These are phyloP conservation scores for Bilobella aurantiaca DNA, from an alignment of 1,140 invertebrate genomes.

Conservation along the genomic window DNA sequence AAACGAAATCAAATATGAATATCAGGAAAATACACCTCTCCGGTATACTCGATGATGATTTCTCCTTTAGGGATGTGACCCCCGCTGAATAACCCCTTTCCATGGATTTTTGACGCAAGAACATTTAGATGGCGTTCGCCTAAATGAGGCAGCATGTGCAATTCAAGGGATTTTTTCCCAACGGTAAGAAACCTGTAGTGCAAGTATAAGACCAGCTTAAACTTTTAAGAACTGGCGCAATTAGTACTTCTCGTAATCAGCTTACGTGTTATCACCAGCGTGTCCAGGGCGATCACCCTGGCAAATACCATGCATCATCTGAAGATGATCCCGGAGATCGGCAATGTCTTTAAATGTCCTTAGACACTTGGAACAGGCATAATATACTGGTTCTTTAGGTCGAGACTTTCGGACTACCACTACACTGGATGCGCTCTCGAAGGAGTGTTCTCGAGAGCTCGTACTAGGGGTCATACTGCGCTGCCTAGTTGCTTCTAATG, in stretches of 20 bases:
- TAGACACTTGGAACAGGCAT: background rate
- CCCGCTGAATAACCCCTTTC: conserved; percentile 82
- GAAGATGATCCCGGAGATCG: background rate
- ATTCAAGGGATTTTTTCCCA: background rate
- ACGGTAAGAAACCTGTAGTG: background rate
- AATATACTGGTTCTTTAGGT: background rate
- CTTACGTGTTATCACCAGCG: background rate
- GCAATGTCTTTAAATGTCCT: background rate
- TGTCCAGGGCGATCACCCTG: background rate
- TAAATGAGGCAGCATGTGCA: background rate
- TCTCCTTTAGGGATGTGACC: conserved; percentile 87
- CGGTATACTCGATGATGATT: conserved; percentile 95
- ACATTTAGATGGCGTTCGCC: conserved; percentile 9
- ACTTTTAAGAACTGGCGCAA: no score
- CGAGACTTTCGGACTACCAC: no score
- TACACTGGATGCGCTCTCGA: no score
- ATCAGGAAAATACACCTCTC: conserved; percentile 56
- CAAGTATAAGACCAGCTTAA: no score
- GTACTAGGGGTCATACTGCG: no score
- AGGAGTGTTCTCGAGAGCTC: no score
- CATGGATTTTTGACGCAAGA: conserved; percentile 47
- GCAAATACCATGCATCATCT: background rate
- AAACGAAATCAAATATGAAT: no score
- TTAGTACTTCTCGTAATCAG: no score
- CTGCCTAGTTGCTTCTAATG: no score